Base-by-base conservation (phyloP, 53 echinoderm and acorn worm species). In the Temnopleurus reevesii region DNA sequence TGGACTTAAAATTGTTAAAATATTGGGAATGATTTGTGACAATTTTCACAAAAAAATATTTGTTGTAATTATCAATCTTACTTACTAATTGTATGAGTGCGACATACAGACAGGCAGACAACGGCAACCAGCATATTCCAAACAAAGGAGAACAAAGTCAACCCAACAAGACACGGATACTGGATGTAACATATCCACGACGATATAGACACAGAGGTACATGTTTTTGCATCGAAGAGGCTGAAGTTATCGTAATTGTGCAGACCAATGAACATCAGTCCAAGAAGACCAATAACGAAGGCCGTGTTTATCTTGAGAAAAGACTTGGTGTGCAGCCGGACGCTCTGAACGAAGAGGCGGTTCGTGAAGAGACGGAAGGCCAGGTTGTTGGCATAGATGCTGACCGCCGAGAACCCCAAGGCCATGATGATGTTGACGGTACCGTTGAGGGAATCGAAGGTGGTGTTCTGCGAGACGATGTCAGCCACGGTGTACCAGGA, bases 71-170 rank as follows among this genome's bases (percentile, higher is more conserved):
- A 49, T 49, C 15, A 15, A 49, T 10, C 5, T 36, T n/a, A 95
- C 97, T 97, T 79, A 95, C 97, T 93, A 27, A 95, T 95, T 12
- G 97, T 97, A 66, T 97, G 97, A 1, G 97, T 97, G 28, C 97
- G 90, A 56, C 97, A 97, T 8, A 95, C 95, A 53, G 97, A 97
- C 65, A 97, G 45, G 81, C 95, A 95, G 12, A 93, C 92, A 12
- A 94, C 82, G 6, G 95, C 95, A 12, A 97, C 95, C 77, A 97
- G 71, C 33, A 94, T 61, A 51, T 97, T 97, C 95, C 95, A 97
- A 3, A 93, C 34, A 29, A 95, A 93, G 12, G 95, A 94, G 24
- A 95, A 89, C 0, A 89, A 33, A 1, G 97, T 90, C 34, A 97
- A 58, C 2, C 61, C 90, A 13, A 90, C 71, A 36, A 95, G 92